Evolutionary conservation across 2,888 invertebrate genomes (phyloP).

Genomic region (Cartodere bifasciata): DNA sequence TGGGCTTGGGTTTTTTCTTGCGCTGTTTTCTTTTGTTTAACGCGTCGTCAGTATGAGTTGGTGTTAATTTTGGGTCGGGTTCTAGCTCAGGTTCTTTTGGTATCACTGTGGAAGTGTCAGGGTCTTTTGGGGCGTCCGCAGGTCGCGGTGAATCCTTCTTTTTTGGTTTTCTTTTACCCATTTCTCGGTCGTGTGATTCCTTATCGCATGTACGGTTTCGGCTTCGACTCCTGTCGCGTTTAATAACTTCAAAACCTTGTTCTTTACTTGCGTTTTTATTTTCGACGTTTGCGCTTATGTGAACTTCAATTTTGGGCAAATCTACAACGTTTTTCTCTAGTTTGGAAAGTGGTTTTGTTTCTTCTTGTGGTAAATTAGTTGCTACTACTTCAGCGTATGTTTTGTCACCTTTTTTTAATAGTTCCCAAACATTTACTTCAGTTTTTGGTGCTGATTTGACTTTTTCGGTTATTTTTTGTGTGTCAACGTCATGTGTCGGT

Average conservation of each 20-base stretch:
- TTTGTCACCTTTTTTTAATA: slow-evolving; percentile 41
- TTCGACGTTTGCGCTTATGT: slow-evolving; percentile 3
- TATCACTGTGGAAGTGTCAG: no score
- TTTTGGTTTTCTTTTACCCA: no score
- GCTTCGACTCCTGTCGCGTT: no score
- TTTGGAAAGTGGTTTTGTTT: slow-evolving; percentile 4
- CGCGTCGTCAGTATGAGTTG: no score
- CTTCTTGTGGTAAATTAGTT: slow-evolving; percentile 25
- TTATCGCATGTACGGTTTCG: background rate
- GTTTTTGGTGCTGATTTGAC: slow-evolving; percentile 10
- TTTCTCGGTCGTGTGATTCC: background rate
- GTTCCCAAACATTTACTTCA: slow-evolving; percentile 39
- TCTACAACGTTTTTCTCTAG: background rate
- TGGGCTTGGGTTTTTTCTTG: no score
- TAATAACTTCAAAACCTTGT: no score
- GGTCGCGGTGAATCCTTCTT: no score
- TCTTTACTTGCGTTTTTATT: slow-evolving; percentile 8
- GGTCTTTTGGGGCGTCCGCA: no score
- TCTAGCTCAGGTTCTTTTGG: no score
- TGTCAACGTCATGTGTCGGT: no score
- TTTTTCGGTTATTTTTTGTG: slow-evolving; percentile 4
- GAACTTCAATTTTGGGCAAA: background rate
- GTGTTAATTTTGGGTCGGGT: no score
- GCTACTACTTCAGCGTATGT: slow-evolving; percentile 60
- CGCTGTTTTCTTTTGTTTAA: no score